phyloP scores from a whole-genome alignment of 2,797 vertebrate species.

The Phyllotis vaccarum region DNA sequence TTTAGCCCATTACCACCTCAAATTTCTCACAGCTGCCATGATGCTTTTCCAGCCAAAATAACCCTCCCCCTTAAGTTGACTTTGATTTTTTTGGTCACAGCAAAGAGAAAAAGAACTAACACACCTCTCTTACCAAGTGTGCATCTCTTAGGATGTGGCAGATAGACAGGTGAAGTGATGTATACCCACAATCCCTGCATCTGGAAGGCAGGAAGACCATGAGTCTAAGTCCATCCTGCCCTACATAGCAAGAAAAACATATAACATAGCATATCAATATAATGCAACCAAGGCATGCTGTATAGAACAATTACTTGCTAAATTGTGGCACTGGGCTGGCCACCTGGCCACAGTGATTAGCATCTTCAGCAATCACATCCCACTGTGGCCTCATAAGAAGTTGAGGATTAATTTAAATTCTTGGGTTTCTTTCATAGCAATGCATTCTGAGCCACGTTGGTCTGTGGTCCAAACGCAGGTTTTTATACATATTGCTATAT shows the following conservation, averaged over 20 bases:
- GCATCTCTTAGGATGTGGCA: neutral
- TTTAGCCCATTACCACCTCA: neutral
- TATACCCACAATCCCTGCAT: no score
- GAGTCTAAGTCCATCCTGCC: neutral
- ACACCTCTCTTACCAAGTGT: neutral
- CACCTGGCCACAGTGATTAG: neutral
- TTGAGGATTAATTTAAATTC: constrained; percentile 51
- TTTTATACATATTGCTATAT: neutral
- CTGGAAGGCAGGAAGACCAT: neutral
- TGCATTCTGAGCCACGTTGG: neutral
- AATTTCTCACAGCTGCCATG: neutral
- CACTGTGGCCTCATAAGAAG: neutral
- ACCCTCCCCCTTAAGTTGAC: neutral
- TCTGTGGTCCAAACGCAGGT: neutral
- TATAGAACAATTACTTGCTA: neutral
- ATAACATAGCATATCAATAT: neutral
- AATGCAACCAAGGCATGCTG: neutral
- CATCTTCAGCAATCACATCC: neutral
- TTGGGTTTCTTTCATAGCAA: neutral
- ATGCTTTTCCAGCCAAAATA: neutral
- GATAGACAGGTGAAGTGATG: neutral
- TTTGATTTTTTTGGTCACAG: neutral
- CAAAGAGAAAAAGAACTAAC: neutral
- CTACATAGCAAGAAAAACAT: neutral
- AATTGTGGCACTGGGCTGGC: neutral